Conservation (phyloP, 2,888 invertebrate species). For the Hymenopus coronatus region DNA sequence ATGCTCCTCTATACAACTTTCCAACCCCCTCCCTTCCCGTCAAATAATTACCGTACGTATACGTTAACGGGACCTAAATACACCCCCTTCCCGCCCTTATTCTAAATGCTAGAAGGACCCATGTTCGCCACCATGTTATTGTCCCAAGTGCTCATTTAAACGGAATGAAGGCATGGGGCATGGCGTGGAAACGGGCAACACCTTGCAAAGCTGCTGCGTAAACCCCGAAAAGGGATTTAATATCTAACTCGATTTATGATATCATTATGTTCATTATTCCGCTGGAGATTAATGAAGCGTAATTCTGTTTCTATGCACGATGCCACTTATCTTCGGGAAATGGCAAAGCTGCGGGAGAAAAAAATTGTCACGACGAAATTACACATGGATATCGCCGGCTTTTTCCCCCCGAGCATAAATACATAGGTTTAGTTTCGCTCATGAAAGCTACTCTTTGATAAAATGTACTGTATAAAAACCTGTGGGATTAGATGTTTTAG, state of each 20-base stretch:
- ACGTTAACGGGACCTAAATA: conserved; percentile 18
- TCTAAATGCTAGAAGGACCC: conserved; percentile 10
- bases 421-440: not conserved
- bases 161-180: not conserved
- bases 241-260: not conserved
- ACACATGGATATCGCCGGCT: not conserved
- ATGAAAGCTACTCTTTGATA: not conserved
- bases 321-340: not conserved
- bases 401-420: not conserved
- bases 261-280: not conserved
- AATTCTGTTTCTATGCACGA: not conserved
- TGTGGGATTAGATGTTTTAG: too few relatives aligned
- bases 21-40: conserved; percentile 10
- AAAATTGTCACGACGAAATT: not conserved
- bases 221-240: not conserved
- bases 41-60: conserved; percentile 20
- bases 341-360: not conserved
- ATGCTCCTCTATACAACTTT: not conserved
- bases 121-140: not conserved
- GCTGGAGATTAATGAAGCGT: not conserved
- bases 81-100: not conserved
- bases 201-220: not conserved
- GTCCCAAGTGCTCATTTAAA: not conserved
- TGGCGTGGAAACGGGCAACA: not conserved
- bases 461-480: too few relatives aligned